Conservation (phyloP, 2,888 invertebrate genomes). For the Drosophila ochracea region DNA sequence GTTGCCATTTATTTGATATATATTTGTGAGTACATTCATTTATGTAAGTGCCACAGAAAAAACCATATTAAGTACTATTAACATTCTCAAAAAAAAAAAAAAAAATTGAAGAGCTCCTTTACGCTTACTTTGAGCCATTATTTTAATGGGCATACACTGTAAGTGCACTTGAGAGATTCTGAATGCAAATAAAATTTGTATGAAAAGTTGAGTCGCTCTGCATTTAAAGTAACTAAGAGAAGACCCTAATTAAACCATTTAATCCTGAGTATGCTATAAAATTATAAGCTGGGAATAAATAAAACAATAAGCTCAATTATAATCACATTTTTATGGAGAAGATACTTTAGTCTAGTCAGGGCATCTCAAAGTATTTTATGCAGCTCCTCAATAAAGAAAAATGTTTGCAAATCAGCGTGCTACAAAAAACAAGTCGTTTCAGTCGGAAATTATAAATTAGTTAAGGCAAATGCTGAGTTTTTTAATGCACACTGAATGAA, state of each 20-base stretch:
- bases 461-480: constrained; percentile 48
- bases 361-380: neutral
- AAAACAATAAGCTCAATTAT: neutral
- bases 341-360: neutral
- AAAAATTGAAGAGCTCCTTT: neutral
- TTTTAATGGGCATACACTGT: neutral
- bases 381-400: constrained; percentile 35
- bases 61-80: neutral
- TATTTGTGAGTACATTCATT: neutral
- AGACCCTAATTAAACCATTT: neutral
- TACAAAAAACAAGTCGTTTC: constrained; percentile 9
- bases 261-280: neutral
- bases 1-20: neutral
- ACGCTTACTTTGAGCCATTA: neutral
- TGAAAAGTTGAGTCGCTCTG: neutral
- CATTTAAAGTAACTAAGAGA: neutral
- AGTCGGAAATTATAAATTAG: constrained; percentile 60
- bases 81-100: neutral
- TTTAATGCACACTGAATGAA: constrained; percentile 21
- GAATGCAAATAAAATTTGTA: neutral
- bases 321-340: neutral
- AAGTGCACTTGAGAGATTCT: neutral
- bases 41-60: neutral
- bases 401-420: constrained; percentile 47
- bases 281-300: neutral